Percentiles rank a stretch among this genome's conserved stretches.
phyloP scores from a whole-genome alignment of 2,888 invertebrate species.

The Drosophila hawaiiensis region DNA sequence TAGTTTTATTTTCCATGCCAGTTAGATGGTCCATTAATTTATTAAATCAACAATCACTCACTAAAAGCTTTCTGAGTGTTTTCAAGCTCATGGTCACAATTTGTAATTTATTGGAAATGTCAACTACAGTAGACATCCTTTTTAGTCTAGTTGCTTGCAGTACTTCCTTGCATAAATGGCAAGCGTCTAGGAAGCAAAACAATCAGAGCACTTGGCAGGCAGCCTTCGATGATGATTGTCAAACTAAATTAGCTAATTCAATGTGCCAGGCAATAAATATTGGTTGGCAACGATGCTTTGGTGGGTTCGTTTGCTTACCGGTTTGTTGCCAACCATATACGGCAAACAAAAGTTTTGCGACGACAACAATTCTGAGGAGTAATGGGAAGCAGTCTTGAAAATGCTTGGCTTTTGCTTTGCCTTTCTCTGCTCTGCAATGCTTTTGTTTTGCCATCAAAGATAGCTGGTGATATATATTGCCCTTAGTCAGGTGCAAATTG shows the following conservation, averaged over 20 bases:
- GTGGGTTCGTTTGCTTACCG: conserved; percentile 7
- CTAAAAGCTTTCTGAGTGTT: not conserved
- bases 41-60: not conserved
- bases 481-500: conserved; percentile 74
- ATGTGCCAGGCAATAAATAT: conserved; percentile 61
- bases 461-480: conserved; percentile 71
- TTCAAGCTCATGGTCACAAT: not conserved
- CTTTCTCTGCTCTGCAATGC: not conserved
- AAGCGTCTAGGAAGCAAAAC: not conserved
- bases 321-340: conserved; percentile 15
- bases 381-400: conserved; percentile 2
- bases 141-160: not conserved
- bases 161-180: not conserved
- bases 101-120: not conserved
- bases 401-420: not conserved
- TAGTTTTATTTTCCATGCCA: not conserved
- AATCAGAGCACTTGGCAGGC: conserved; percentile 21
- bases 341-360: conserved; percentile 65
- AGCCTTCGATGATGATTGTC: conserved; percentile 20
- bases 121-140: not conserved
- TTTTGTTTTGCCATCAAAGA: conserved; percentile 37
- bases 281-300: conserved; percentile 57
- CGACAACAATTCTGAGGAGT: conserved; percentile 1
- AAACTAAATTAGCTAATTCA: conserved; percentile 36
- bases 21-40: not conserved